These are phyloP conservation scores for Polyergus mexicanus DNA, from an alignment of 1,140 invertebrate species.

Conservation along the genomic window DNA sequence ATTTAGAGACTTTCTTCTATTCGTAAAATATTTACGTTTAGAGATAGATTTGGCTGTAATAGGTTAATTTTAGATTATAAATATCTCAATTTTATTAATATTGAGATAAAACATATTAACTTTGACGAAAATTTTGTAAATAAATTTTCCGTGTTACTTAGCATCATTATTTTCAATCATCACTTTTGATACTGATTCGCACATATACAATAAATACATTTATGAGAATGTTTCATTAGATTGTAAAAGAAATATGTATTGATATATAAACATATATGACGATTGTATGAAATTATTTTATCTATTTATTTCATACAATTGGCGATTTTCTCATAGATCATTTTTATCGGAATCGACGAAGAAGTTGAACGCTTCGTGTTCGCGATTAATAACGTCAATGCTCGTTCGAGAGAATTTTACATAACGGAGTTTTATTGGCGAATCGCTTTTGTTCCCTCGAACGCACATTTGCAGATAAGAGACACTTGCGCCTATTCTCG, in stretches of 20 bases:
- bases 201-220: conserved; percentile 13
- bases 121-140: conserved; percentile 9
- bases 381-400: neutral
- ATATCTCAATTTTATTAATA: conserved; percentile 26
- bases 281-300: conserved; percentile 3
- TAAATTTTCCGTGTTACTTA: neutral
- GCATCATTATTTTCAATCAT: neutral
- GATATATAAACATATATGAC: neutral
- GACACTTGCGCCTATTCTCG: conserved; percentile 17
- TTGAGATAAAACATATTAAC: conserved; percentile 24
- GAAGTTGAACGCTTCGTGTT: neutral
- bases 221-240: conserved; percentile 18
- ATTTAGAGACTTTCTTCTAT: neutral
- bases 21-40: neutral
- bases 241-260: neutral
- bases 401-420: conserved; percentile 16
- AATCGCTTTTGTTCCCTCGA: neutral
- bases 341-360: neutral
- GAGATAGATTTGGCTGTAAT: conserved; percentile 5
- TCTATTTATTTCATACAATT: neutral
- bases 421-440: neutral
- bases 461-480: conserved; percentile 22
- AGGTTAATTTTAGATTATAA: conserved; percentile 34
- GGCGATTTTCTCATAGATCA: neutral
- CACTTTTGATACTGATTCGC: conserved; percentile 16